Conservation (phyloP, 2,888 invertebrate species). For the Zeuzera pyrina region DNA sequence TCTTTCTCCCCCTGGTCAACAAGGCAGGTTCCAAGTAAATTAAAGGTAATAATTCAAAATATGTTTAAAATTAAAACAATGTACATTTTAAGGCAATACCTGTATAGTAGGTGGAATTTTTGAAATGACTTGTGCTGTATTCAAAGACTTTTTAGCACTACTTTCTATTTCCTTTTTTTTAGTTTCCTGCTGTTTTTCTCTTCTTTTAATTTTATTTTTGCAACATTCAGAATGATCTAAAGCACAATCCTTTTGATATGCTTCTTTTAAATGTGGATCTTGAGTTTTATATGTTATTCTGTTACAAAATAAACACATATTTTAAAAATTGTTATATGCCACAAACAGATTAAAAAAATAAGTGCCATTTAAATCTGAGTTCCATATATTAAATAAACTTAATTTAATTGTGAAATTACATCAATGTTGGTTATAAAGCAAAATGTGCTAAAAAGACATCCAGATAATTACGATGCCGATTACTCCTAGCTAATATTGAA, state of each 20-base stretch:
- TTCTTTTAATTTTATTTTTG: constrained; percentile 35
- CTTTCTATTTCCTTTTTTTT: constrained; percentile 23
- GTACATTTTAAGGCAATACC: constrained; percentile 29
- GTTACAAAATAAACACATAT: constrained; percentile 20
- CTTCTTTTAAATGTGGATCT: constrained; percentile 46
- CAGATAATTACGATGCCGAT: too few relatives aligned
- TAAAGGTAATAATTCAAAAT: not conserved
- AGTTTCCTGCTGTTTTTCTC: constrained; percentile 27
- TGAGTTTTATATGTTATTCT: constrained; percentile 57
- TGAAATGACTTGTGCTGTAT: constrained; percentile 26
- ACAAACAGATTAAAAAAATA: too few relatives aligned
- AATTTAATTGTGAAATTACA: too few relatives aligned
- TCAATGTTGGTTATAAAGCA: too few relatives aligned
- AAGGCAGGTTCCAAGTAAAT: too few relatives aligned
- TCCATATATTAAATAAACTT: too few relatives aligned
- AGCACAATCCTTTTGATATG: constrained; percentile 42
- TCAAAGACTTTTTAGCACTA: constrained; percentile 16
- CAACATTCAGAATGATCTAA: constrained; percentile 54
- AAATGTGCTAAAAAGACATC: too few relatives aligned
- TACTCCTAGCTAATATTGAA: too few relatives aligned
- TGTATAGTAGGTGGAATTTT: constrained; percentile 58
- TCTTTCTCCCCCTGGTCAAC: too few relatives aligned
- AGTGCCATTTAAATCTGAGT: too few relatives aligned
- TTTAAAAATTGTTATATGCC: too few relatives aligned
- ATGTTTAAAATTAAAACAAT: not conserved